Evolutionary conservation across 2,888 invertebrate species (phyloP), one percentile per base, ranked within the genome.

Genomic region (Serripes groenlandicus): DNA sequence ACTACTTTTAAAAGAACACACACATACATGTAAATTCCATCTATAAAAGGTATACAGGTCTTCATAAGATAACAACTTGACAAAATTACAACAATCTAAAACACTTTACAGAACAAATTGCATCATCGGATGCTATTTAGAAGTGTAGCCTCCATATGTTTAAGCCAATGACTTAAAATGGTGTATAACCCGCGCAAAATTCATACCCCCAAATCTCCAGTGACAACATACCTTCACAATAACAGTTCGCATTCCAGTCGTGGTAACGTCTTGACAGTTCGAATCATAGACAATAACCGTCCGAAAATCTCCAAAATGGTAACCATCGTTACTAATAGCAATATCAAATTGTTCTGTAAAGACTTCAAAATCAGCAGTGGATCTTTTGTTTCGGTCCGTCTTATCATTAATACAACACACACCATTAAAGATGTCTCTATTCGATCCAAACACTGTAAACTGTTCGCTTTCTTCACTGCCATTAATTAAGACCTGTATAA

Each of bases 371-470:
- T n/a, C n/a, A n/a, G n/a, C n/a, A n/a, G n/a, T n/a, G n/a, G n/a
- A n/a, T 9, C 35, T 21, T 18, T 3, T n/a, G 11, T 4, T 21
- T 7, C 5, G 15, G 32, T 30, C 30, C 32, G 21, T 5, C 23
- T 56, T 56, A 30, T 34, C 28, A 3, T 11, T 34, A 9, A 5
- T 4, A 34, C 62, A 62, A n/a, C 62, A 62, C 21, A 34, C n/a
- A 18, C 62, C 62, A 21, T 62, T 62, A 21, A 32, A 62, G 3
- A 62, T 62, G 34, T 62, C 62, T 7, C 7, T 62, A n/a, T 62
- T 32, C 34, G n/a, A n/a, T 4, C 62, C 62, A 3, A 21, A 18
- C 3, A 62, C 34, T 7, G 34, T 21, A 21, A 4, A 3, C 3
- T 34, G 3, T 2, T 32, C 32, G 4, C 34, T 3, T 4, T 7